phyloP scores from a whole-genome alignment of 2,888 invertebrate species.

The Parnassius smintheus region DNA sequence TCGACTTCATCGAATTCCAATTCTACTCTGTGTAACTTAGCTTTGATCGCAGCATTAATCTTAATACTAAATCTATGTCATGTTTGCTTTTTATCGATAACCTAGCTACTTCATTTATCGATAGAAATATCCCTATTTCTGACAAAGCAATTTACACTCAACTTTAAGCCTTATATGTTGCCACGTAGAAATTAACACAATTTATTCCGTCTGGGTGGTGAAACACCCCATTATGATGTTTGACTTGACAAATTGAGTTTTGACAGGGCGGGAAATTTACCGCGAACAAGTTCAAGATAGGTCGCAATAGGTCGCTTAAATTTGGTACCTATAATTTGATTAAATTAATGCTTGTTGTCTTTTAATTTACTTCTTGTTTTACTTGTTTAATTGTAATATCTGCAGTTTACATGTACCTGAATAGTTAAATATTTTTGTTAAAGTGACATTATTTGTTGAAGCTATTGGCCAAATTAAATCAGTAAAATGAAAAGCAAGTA shows the following conservation, averaged over 20 bases:
- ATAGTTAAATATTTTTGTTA: no score
- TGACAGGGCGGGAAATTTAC: constrained; percentile 71
- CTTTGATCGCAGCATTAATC: no score
- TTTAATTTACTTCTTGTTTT: constrained; percentile 46
- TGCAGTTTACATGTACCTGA: constrained; percentile 7
- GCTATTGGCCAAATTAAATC: no score
- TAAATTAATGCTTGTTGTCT: constrained; percentile 47
- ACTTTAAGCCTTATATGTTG: constrained; percentile 55
- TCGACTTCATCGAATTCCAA: no score
- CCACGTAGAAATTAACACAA: constrained; percentile 46
- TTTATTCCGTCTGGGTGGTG: constrained; percentile 32
- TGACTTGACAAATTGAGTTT: constrained; percentile 79
- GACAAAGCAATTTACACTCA: constrained; percentile 38
- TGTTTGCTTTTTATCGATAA: no score
- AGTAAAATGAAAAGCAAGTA: no score
- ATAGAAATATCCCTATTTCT: constrained; percentile 20
- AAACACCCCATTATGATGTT: constrained; percentile 64
- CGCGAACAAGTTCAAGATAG: constrained; percentile 53
- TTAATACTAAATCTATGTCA: no score
- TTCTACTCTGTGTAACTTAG: no score
- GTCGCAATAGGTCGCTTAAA: constrained; percentile 40
- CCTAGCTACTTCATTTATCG: constrained; percentile 9
- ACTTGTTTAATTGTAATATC: constrained; percentile 36
- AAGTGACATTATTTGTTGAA: no score
- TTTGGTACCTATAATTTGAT: constrained; percentile 47